Base-by-base conservation (phyloP, 2,113 vertebrate species). In the Stercorarius parasiticus region DNA sequence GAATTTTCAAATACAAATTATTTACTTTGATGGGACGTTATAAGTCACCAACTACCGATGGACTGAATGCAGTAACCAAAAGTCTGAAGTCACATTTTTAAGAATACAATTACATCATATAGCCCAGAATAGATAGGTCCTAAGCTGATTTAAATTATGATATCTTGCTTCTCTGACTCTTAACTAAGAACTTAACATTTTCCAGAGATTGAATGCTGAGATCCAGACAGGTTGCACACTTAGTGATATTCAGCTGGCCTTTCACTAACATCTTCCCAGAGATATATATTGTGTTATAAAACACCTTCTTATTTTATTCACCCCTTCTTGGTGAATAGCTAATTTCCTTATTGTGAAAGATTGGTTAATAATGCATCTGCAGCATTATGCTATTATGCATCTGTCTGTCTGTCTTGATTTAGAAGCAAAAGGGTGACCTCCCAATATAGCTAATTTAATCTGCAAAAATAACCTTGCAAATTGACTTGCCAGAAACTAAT, bases 371-470 rank as follows among this genome's bases (percentile, higher is more conserved):
- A 64, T 95, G 82, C 15, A 19, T 78, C 59, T 91, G 73, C 13
- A 34, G 66, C 25, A 8, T 79, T 95, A 61, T 52, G 87, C 85
- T 93, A 36, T 74, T 94, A 97, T 94, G 83, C 73, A 82, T 95
- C 95, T 97, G 97, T 96, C 97, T 96, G 19, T 97, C 94, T 90
- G 40, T 95, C 96, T 96, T 96, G 97, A 91, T 94, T 98, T 96
- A 91, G 90, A 97, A 96, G 49, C n/a, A 53, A 78, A 64, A 97
- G 92, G 90, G 96, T 97, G 96, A 98, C 97, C 98, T 98, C 97
- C 81, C 73, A 96, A 97, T 92, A 77, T 45, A 96, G 90, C 71
- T 98, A 96, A 98, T 98, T 97, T 95, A 97, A 98, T 98, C 97
- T 96, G 79, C 61, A 97, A 97, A 94, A 98, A 97, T 96, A 96